phyloP scores from a whole-genome alignment of 2,113 vertebrate species.

The Sander vitreus region DNA sequence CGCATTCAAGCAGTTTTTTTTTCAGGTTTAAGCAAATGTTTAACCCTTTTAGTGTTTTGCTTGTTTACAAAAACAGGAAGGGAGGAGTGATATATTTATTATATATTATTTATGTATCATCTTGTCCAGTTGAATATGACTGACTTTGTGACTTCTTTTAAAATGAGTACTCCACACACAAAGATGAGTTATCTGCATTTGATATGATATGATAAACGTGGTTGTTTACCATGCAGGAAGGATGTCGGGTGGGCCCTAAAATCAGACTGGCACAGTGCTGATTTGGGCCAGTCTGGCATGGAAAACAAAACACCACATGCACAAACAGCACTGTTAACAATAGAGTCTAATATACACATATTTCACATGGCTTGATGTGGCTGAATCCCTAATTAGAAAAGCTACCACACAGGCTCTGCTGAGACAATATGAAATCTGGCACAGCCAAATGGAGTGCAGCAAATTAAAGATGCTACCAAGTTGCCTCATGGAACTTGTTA shows the following conservation, averaged over 20 bases:
- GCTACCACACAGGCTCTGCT: not conserved
- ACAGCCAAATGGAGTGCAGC: not conserved
- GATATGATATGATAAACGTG: no score
- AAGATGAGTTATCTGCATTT: not conserved
- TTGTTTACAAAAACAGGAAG: not conserved
- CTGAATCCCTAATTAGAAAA: not conserved
- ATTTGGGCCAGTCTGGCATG: not conserved
- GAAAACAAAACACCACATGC: not conserved
- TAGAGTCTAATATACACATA: not conserved
- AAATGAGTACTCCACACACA: no score
- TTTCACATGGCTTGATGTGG: not conserved
- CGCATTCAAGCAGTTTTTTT: no score
- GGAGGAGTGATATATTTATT: not conserved
- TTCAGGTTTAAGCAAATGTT: not conserved
- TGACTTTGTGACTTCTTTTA: not conserved
- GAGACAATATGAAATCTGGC: not conserved
- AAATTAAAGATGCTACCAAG: not conserved
- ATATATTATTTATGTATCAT: not conserved
- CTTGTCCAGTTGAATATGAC: not conserved
- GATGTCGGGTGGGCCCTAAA: constrained; percentile 6
- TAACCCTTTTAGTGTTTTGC: not conserved
- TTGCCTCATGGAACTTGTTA: not conserved
- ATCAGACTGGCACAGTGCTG: not conserved
- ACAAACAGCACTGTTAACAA: not conserved
- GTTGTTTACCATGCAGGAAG: constrained; percentile 4